Conservation (phyloP, 2,797 vertebrate genomes). For the Zalophus californianus region DNA sequence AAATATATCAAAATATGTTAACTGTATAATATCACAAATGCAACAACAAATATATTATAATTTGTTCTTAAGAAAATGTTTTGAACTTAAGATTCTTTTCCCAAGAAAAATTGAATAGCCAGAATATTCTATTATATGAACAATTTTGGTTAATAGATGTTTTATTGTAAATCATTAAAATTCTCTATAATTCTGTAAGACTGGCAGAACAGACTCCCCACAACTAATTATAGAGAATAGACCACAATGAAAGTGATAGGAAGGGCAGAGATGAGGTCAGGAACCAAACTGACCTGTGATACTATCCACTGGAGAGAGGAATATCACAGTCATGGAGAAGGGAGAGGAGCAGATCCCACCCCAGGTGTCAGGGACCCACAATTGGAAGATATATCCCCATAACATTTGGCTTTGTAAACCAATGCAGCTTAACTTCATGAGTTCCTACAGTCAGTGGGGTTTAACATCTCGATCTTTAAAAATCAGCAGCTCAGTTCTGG, state of each 20-base stretch:
- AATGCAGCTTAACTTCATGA: not conserved
- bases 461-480: not conserved
- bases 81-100: not conserved
- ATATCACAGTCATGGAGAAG: not conserved
- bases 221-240: not conserved
- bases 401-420: not conserved
- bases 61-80: not conserved
- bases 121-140: not conserved
- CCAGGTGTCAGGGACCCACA: not conserved
- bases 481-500: not conserved
- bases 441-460: not conserved
- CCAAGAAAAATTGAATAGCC: not conserved
- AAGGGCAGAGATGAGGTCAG: not conserved
- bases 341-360: not conserved
- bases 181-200: not conserved
- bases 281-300: not conserved
- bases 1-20: not conserved
- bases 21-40: not conserved
- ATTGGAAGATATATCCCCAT: not conserved
- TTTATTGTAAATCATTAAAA: not conserved
- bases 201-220: not conserved
- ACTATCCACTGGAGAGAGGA: not conserved
- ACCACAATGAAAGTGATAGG: not conserved
- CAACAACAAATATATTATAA: not conserved
- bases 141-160: not conserved